Conservation (phyloP, 1,140 invertebrate species). For the Dinoponera quadriceps region DNA sequence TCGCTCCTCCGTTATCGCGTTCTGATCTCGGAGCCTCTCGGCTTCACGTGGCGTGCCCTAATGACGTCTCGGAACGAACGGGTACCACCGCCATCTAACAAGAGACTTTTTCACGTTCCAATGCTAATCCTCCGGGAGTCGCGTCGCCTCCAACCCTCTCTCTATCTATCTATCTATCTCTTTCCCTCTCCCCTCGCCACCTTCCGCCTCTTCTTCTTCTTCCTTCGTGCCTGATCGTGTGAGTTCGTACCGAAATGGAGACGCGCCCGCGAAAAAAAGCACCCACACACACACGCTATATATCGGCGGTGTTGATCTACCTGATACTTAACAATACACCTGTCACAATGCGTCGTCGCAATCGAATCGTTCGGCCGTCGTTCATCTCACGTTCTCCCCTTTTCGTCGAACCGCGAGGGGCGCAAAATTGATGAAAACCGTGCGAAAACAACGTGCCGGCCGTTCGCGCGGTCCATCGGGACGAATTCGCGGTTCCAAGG, state of each 20-base stretch:
- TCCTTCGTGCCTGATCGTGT: conserved; percentile 17
- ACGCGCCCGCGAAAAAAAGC: background rate
- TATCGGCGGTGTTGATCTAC: conserved; percentile 13
- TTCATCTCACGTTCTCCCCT: background rate
- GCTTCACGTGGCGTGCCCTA: conserved; percentile 84
- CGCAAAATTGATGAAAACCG: conserved; percentile 26
- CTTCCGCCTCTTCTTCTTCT: conserved; percentile 24
- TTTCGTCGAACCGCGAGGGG: no score
- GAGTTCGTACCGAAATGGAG: conserved; percentile 33
- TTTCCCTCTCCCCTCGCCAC: background rate
- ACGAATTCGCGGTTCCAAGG: conserved; percentile 46
- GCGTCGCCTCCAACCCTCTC: conserved; percentile 47
- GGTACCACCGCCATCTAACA: conserved; percentile 81
- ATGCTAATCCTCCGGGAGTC: conserved; percentile 81
- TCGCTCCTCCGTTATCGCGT: conserved; percentile 74
- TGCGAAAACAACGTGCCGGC: background rate
- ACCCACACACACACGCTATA: background rate
- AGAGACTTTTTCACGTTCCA: conserved; percentile 82
- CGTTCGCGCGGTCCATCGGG: background rate
- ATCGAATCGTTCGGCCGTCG: background rate
- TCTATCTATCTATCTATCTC: conserved; percentile 9
- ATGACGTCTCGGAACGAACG: conserved; percentile 82
- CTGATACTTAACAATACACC: conserved; percentile 16
- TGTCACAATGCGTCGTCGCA: conserved; percentile 29
- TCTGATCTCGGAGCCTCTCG: conserved; percentile 79